phyloP scores from a whole-genome alignment of 2,113 vertebrate species.

The Ranitomeya variabilis region DNA sequence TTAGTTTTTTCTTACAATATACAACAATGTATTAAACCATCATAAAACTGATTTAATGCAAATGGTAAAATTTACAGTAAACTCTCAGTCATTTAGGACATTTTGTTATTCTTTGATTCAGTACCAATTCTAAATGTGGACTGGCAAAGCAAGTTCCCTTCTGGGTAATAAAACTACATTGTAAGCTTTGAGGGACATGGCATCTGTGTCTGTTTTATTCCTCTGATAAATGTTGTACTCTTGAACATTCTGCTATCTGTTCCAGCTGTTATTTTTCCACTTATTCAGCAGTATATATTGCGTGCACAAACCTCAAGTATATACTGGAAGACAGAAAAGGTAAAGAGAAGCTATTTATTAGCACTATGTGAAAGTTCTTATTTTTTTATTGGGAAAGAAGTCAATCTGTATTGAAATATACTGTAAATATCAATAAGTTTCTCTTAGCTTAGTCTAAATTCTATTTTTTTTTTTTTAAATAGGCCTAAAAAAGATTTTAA shows the following conservation, averaged over 20 bases:
- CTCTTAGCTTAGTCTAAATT: background rate
- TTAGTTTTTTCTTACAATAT: too few species aligned
- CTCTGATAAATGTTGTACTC: constrained; percentile 37
- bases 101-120: constrained; percentile 5
- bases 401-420: background rate
- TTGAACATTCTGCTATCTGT: constrained; percentile 40
- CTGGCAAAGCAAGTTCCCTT: constrained; percentile 22
- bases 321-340: constrained; percentile 21
- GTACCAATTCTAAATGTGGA: constrained; percentile 2
- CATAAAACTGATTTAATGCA: background rate
- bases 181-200: background rate
- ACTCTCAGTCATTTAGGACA: background rate
- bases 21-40: background rate
- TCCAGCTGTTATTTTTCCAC: constrained; percentile 52
- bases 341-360: constrained; percentile 13
- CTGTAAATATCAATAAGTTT: too few species aligned
- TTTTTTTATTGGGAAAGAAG: background rate
- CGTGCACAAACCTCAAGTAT: constrained; percentile 53
- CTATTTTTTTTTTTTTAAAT: background rate
- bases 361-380: background rate
- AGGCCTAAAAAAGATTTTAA: background rate
- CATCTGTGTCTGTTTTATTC: constrained; percentile 25
- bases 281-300: constrained; percentile 50
- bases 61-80: background rate
- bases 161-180: constrained; percentile 33